These are phyloP conservation scores for Ips typographus DNA, from an alignment of 1,140 invertebrate species.

Conservation along the genomic window DNA sequence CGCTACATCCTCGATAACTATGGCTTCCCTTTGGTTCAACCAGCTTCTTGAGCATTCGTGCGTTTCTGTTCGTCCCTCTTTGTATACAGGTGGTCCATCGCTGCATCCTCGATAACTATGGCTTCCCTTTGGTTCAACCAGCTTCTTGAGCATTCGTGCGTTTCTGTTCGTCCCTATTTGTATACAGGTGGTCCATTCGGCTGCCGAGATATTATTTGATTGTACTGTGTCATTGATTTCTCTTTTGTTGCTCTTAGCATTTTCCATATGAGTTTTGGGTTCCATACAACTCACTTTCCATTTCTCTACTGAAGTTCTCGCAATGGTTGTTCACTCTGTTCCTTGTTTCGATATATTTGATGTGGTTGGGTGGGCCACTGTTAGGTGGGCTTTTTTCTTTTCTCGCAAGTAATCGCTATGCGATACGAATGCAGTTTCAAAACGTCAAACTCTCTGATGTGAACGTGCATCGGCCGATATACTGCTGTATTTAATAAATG, in stretches of 20 bases:
- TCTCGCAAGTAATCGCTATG: too few species aligned
- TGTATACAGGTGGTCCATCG: conserved; percentile 4
- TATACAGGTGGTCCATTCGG: conserved; percentile 4
- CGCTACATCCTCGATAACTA: background rate
- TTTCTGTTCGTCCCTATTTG: conserved; percentile 2
- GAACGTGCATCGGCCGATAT: too few species aligned
- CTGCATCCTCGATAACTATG: background rate
- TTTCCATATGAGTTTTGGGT: conserved; percentile 9
- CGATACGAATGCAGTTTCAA: too few species aligned
- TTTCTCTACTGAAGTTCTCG: background rate
- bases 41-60: background rate
- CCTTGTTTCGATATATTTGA: too few species aligned
- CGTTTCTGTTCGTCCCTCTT: conserved; percentile 1
- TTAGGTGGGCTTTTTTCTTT: too few species aligned
- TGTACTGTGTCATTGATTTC: conserved; percentile 6
- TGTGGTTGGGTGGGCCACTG: too few species aligned
- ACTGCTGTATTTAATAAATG: too few species aligned
- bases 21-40: conserved; percentile 7
- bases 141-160: background rate
- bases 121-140: conserved; percentile 1
- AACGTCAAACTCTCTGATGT: too few species aligned
- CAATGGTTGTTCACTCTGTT: too few species aligned
- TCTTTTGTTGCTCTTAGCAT: conserved; percentile 11
- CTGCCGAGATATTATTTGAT: background rate
- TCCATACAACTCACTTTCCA: conserved; percentile 9